Conservation (phyloP, 2,888 invertebrate genomes). For the Sussaba pulchella region DNA sequence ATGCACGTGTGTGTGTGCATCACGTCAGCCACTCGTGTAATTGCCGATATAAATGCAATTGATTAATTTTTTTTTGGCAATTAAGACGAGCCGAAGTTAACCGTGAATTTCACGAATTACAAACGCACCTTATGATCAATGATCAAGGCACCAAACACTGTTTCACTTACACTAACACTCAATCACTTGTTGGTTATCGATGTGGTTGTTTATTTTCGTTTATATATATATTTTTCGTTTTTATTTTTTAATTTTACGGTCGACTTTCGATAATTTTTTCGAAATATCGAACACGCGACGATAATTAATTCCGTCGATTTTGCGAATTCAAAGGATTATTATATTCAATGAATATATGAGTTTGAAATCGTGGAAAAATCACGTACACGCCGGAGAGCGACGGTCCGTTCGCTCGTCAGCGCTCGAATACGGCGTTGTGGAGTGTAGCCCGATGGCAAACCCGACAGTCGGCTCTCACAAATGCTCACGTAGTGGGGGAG, state of each 20-base stretch:
- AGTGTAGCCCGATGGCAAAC: conserved; percentile 53
- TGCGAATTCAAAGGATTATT: conserved; percentile 19
- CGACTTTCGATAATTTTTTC: background rate
- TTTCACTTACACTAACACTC: conserved; percentile 9
- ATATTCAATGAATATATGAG: conserved; percentile 26
- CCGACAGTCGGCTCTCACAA: conserved; percentile 47
- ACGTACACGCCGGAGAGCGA: conserved; percentile 64
- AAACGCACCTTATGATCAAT: conserved; percentile 22
- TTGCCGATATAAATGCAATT: background rate
- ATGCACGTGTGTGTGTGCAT: conserved; percentile 30
- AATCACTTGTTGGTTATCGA: background rate
- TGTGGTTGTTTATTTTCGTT: background rate
- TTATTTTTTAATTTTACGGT: too few species aligned
- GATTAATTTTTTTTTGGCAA: conserved; percentile 30
- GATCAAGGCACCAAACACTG: background rate
- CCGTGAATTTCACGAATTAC: background rate
- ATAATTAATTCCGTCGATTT: background rate
- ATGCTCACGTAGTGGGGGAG: conserved; percentile 41
- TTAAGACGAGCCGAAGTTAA: too few species aligned
- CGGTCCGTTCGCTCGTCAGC: conserved; percentile 69
- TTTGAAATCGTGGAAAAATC: conserved; percentile 25
- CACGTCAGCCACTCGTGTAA: conserved; percentile 22
- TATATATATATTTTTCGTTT: too few species aligned
- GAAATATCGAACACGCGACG: background rate
- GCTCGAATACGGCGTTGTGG: conserved; percentile 67